Conservation (phyloP, 2,888 invertebrate genomes). For the Alviniconcha strummeri region DNA sequence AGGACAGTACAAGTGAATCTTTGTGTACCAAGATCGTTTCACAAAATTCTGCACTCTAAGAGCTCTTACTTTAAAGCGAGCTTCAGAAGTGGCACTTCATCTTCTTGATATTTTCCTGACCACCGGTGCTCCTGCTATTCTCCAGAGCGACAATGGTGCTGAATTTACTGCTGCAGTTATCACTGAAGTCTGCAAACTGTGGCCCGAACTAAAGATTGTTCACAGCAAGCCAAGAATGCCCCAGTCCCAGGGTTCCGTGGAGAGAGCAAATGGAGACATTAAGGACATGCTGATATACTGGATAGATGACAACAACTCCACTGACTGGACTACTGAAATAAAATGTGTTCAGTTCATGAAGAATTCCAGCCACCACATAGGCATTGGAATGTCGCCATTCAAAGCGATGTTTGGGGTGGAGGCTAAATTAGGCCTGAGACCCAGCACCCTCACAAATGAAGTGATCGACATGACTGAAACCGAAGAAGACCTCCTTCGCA, state of each 20-base stretch:
- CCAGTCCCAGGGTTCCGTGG: conserved; percentile 1
- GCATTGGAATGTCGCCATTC: conserved; percentile 8
- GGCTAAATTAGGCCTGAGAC: neutral
- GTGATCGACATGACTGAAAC: conserved; percentile 8
- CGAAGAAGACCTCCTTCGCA: conserved; percentile 12
- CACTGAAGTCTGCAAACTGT: neutral
- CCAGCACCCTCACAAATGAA: conserved; percentile 8
- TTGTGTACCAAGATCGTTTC: conserved; percentile 18
- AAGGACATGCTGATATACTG: too few relatives aligned
- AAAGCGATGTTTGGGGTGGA: conserved; percentile 17
- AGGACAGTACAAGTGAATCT: conserved; percentile 8
- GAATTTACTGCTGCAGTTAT: neutral
- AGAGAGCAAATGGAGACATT: neutral
- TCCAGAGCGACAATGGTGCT: too few relatives aligned
- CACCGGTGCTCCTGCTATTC: neutral
- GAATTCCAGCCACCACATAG: too few relatives aligned
- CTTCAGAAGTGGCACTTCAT: conserved; percentile 2
- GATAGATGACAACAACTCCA: too few relatives aligned
- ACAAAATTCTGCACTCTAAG: conserved; percentile 1
- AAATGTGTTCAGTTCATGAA: conserved; percentile 20
- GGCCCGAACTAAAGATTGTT: neutral
- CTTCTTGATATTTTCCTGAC: conserved; percentile 13
- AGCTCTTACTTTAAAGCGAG: neutral
- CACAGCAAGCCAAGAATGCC: neutral
- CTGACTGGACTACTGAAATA: conserved; percentile 14